Conservation (phyloP, 2,888 invertebrate species). For the Erebia aethiops region DNA sequence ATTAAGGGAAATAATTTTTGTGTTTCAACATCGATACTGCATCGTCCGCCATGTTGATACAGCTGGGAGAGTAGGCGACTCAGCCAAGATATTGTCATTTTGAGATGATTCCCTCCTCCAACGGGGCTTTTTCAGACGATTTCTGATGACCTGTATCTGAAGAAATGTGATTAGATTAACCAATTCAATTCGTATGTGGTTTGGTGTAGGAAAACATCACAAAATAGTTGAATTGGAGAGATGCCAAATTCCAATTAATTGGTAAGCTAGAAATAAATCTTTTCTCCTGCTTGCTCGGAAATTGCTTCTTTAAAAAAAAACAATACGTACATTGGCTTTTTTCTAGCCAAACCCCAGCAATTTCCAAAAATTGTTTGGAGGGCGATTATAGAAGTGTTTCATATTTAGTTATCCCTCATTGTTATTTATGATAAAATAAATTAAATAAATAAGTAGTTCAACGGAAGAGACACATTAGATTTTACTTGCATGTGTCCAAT, state of each 20-base stretch:
- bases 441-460: too few species aligned
- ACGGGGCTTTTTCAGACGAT: constrained; percentile 38
- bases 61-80: constrained; percentile 49
- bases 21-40: constrained; percentile 54
- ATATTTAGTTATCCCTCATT: too few species aligned
- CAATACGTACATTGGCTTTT: too few species aligned
- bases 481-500: too few species aligned
- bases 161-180: constrained; percentile 10
- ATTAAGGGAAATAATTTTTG: constrained; percentile 73
- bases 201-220: background rate
- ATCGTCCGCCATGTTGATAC: constrained; percentile 52
- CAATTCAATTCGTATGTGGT: background rate
- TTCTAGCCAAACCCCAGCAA: too few species aligned
- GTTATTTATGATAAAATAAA: too few species aligned
- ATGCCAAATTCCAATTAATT: constrained; percentile 21
- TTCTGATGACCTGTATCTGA: constrained; percentile 65
- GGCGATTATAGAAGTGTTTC: too few species aligned
- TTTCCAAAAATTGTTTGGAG: too few species aligned
- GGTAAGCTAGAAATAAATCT: constrained; percentile 16
- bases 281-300: background rate
- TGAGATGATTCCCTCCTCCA: constrained; percentile 29
- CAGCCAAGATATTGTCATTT: constrained; percentile 46
- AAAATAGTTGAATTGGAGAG: constrained; percentile 8
- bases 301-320: too few species aligned
- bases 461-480: too few species aligned